Percentiles rank a stretch among this genome's conserved stretches.
phyloP scores from a whole-genome alignment of 2,888 invertebrate species.

The Barypeithes pellucidus region DNA sequence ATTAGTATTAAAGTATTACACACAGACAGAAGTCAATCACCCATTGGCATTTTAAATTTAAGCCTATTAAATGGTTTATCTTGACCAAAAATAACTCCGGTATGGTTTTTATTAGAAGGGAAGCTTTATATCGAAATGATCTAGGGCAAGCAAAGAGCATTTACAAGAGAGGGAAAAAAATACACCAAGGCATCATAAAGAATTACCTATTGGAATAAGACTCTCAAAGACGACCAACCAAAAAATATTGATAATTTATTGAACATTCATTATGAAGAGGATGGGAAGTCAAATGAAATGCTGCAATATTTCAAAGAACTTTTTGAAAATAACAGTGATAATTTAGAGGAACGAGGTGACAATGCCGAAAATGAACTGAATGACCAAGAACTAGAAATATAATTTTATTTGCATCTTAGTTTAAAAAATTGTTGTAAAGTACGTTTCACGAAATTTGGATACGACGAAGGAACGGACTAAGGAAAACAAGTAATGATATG shows the following conservation, averaged over 20 bases:
- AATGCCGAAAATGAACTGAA: too few species aligned
- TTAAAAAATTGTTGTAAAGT: too few species aligned
- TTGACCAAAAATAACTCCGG: neutral
- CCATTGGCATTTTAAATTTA: too few species aligned
- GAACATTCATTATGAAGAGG: slow-evolving; percentile 2
- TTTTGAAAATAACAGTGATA: too few species aligned
- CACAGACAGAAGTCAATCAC: too few species aligned
- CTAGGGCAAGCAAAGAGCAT: neutral
- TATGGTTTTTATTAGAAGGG: slow-evolving; percentile 8
- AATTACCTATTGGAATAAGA: slow-evolving; percentile 1
- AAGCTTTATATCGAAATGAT: slow-evolving; percentile 10
- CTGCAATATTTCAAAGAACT: slow-evolving; percentile 1
- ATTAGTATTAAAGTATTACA: too few species aligned
- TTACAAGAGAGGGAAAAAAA: neutral
- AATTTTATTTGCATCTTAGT: too few species aligned
- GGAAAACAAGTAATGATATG: too few species aligned
- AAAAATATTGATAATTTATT: neutral
- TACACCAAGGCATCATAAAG: neutral
- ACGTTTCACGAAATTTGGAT: too few species aligned
- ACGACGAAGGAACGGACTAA: too few species aligned
- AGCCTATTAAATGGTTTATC: slow-evolving; percentile 5
- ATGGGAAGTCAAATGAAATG: neutral
- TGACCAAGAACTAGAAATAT: too few species aligned
- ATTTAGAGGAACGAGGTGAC: too few species aligned
- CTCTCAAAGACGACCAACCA: slow-evolving; percentile 2